These are phyloP conservation scores for Apoda limacodes DNA, from an alignment of 2,888 invertebrate species.

Conservation along the genomic window DNA sequence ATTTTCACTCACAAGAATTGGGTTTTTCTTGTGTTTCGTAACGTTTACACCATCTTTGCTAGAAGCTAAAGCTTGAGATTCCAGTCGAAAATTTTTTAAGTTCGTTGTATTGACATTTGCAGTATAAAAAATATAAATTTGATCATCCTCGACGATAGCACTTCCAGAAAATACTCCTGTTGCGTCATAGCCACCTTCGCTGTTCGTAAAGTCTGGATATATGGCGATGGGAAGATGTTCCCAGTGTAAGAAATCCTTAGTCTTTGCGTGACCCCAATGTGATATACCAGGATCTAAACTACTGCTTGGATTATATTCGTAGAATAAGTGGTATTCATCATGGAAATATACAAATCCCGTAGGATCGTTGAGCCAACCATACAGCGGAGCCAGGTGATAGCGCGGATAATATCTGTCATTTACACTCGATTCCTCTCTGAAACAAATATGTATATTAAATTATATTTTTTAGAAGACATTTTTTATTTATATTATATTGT, in stretches of 20 bases:
- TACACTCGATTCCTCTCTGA: too few species aligned
- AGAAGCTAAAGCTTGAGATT: constrained; percentile 41
- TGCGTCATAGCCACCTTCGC: constrained; percentile 38
- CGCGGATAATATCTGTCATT: constrained; percentile 33
- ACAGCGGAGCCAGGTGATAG: constrained; percentile 41
- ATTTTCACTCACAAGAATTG: constrained; percentile 35
- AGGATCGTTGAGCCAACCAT: constrained; percentile 69
- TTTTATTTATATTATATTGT: too few species aligned
- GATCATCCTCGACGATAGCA: constrained; percentile 40
- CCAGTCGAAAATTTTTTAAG: too few species aligned
- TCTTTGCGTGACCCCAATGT: constrained; percentile 64
- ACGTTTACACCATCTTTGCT: constrained; percentile 43
- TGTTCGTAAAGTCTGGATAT: constrained; percentile 53
- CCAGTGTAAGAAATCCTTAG: constrained; percentile 58
- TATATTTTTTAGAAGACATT: too few species aligned
- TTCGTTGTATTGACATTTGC: constrained; percentile 42
- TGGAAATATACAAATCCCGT: constrained; percentile 56
- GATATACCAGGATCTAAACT: constrained; percentile 40
- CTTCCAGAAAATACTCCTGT: constrained; percentile 61
- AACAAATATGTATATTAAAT: too few species aligned
- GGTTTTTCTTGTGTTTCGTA: constrained; percentile 39
- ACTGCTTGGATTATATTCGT: constrained; percentile 54
- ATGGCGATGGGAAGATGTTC: constrained; percentile 52
- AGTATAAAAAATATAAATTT: constrained; percentile 47
- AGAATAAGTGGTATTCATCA: constrained; percentile 57